phyloP scores from a whole-genome alignment of 2,113 vertebrate species.

The rat (Rattus norvegicus) region GRCr8 NC_086019.1:155412001-155412500 shows the following conservation, averaged over 20 bases:
- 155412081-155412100: background rate
- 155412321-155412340: constrained; percentile 44
- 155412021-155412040: background rate
- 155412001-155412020: constrained; percentile 26
- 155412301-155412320: constrained; percentile 23
- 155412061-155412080: background rate
- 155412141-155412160: background rate
- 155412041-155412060: background rate
- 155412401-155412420: constrained; percentile 13
- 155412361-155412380: background rate
- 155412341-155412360: constrained; percentile 57
- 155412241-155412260: background rate
- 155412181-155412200: background rate
- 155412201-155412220: constrained; percentile 7
- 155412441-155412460: background rate
- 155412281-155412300: background rate
- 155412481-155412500: background rate
- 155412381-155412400: constrained; percentile 29
- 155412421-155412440: constrained; percentile 33
- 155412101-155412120: background rate
- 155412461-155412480: background rate
- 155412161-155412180: background rate
- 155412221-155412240: constrained; percentile 10
- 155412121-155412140: background rate
- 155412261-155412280: background rate